These are phyloP conservation scores for Arbacia lixula DNA, from an alignment of 53 echinoderm and acorn worm genomes.

Conservation along the genomic window DNA sequence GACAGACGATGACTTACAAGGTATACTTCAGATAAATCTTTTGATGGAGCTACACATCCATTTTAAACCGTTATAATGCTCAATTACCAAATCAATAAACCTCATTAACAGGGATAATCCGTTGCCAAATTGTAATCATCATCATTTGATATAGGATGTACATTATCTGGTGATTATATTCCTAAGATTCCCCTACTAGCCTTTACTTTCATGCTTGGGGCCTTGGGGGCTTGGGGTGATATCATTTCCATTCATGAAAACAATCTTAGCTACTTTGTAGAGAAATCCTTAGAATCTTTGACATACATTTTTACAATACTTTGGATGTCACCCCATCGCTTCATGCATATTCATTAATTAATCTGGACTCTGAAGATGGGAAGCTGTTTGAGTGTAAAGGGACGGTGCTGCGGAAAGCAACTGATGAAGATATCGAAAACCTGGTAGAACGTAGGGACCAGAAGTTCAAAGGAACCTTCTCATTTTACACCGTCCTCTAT, in stretches of 20 bases:
- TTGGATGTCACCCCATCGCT: constrained; percentile 4
- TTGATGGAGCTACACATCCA: constrained; percentile 1
- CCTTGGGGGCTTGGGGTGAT: too few relatives aligned
- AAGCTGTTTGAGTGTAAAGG: too few relatives aligned
- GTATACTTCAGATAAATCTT: not conserved
- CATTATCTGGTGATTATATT: constrained; percentile 2
- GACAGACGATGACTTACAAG: constrained; percentile 6
- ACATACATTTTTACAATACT: constrained; percentile 15
- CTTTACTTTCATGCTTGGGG: too few relatives aligned
- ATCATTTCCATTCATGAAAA: constrained; percentile 15
- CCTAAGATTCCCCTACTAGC: not conserved
- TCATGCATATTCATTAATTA: too few relatives aligned
- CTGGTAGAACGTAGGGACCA: constrained; percentile 20
- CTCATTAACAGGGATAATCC: constrained; percentile 13
- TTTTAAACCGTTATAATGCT: not conserved
- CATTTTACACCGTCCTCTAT: constrained; percentile 42
- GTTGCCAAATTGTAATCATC: not conserved
- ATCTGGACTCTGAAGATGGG: constrained; percentile 45
- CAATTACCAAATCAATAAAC: constrained; percentile 11
- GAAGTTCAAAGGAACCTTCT: not conserved
- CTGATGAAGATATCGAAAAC: constrained; percentile 30
- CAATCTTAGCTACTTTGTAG: constrained; percentile 18
- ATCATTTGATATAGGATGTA: not conserved
- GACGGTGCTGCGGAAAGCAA: constrained; percentile 31
- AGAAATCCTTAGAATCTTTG: constrained; percentile 12